Evolutionary conservation across 2,113 vertebrate species (phyloP).

Genomic region (Solea solea): DNA sequence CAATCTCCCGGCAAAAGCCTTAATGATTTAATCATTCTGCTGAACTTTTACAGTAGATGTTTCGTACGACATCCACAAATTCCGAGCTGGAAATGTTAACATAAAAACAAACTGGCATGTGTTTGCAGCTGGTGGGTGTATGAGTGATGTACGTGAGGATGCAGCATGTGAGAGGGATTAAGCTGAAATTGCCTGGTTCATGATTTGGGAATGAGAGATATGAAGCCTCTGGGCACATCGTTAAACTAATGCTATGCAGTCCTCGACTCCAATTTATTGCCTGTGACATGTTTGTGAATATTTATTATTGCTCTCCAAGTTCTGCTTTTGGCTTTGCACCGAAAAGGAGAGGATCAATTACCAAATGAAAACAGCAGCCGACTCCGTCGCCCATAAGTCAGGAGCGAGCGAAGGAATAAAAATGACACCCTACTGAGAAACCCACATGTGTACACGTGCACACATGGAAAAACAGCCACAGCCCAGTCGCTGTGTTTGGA

Average conservation of each 20-base stretch:
- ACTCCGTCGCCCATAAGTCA: constrained; percentile 8
- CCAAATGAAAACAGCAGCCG: constrained; percentile 30
- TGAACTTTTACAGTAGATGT: constrained; percentile 44
- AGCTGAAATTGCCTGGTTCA: constrained; percentile 54
- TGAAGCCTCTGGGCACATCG: constrained; percentile 59
- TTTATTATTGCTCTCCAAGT: constrained; percentile 65
- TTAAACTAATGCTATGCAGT: constrained; percentile 59
- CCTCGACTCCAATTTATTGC: constrained; percentile 64
- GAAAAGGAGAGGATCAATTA: constrained; percentile 70
- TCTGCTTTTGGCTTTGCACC: constrained; percentile 50
- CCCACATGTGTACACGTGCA: constrained; percentile 9
- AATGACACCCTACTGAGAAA: constrained; percentile 17
- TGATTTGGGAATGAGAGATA: constrained; percentile 60
- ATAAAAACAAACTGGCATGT: constrained; percentile 68
- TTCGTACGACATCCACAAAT: constrained; percentile 51
- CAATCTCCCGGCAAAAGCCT: constrained; percentile 60
- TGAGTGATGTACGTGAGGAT: constrained; percentile 60
- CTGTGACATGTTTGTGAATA: constrained; percentile 65
- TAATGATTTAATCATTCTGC: constrained; percentile 64
- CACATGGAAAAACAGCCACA: constrained; percentile 50
- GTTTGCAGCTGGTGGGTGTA: constrained; percentile 64
- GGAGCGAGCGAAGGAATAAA: constrained; percentile 19
- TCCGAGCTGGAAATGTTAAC: constrained; percentile 51
- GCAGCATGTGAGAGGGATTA: constrained; percentile 73
- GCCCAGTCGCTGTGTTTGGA: constrained; percentile 61